phyloP scores from a whole-genome alignment of 2,113 vertebrate species.

The Pardalotus punctatus region DNA sequence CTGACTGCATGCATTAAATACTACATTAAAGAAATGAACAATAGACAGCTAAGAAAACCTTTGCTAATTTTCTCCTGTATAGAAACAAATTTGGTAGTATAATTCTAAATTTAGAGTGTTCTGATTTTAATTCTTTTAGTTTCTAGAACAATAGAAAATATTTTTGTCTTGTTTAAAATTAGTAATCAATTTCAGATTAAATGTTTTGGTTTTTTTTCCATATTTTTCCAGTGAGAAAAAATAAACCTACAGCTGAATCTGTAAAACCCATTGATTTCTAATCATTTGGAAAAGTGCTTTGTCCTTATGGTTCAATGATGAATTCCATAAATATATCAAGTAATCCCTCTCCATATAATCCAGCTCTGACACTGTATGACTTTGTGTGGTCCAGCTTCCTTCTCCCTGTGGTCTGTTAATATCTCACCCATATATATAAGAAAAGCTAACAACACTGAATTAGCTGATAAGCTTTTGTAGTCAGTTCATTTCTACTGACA shows the following conservation, averaged over 20 bases:
- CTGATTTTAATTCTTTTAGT: neutral
- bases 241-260: neutral
- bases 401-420: neutral
- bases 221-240: neutral
- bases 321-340: neutral
- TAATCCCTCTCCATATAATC: neutral
- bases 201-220: neutral
- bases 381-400: neutral
- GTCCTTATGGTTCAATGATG: neutral
- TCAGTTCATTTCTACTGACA: neutral
- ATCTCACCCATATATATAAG: neutral
- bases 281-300: neutral
- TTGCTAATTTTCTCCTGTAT: neutral
- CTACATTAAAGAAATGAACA: neutral
- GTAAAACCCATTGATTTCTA: neutral
- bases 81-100: neutral
- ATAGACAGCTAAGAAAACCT: neutral
- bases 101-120: neutral
- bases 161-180: neutral
- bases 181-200: neutral
- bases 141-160: neutral
- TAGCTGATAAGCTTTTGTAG: neutral
- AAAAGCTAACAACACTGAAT: neutral
- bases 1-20: neutral
- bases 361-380: neutral